Evolutionary conservation across 2,888 invertebrate genomes (phyloP).

Genomic region (Mesopsocus fuscifrons): DNA sequence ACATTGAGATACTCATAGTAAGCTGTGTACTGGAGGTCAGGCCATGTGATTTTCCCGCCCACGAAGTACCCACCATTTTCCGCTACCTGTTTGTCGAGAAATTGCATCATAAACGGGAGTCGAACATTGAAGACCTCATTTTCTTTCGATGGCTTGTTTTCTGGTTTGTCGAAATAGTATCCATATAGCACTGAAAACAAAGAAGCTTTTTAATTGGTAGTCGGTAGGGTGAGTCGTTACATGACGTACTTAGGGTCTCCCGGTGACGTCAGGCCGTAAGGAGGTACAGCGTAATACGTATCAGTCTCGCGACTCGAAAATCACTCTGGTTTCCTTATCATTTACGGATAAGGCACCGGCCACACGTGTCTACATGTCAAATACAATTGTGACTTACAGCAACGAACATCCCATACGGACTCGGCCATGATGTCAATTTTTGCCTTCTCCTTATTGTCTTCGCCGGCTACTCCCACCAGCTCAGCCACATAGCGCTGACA

Average conservation of each 20-base stretch:
- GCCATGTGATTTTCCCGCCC: not conserved
- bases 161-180: not conserved
- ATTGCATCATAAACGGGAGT: not conserved
- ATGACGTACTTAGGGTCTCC: too few species aligned
- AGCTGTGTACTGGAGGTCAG: not conserved
- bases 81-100: not conserved
- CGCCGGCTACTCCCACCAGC: not conserved
- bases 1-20: not conserved
- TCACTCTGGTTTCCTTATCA: too few species aligned
- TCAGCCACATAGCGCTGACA: not conserved
- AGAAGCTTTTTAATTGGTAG: too few species aligned
- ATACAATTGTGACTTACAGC: too few species aligned
- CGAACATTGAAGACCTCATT: not conserved
- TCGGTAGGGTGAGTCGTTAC: too few species aligned
- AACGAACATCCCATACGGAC: not conserved
- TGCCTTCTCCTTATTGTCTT: not conserved
- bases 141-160: not conserved
- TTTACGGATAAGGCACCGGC: too few species aligned
- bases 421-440: conserved; percentile 5
- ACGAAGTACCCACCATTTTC: conserved; percentile 4
- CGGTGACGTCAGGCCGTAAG: too few species aligned
- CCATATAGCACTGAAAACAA: not conserved
- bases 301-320: too few species aligned
- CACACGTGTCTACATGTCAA: too few species aligned
- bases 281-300: too few species aligned